Evolutionary conservation across 1,140 invertebrate species (phyloP).

Genomic region (Eumeta japonica): DNA sequence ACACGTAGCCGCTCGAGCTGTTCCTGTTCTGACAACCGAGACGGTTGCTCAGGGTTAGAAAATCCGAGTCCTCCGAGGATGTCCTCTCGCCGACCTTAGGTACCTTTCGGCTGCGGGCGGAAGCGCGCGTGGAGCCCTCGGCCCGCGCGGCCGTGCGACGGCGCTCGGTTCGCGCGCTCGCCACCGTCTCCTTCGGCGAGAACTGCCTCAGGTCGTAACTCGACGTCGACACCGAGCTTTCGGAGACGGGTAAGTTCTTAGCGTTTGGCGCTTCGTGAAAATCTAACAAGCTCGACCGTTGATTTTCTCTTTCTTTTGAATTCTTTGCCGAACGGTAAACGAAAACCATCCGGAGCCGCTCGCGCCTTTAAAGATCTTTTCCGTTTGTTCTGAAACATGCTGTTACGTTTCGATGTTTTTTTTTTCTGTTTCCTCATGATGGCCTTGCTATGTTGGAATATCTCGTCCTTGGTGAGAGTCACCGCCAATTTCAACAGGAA

Average conservation of each 20-base stretch:
- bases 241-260: constrained; percentile 58
- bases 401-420: constrained; percentile 59
- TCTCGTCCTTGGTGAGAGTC: constrained; percentile 84
- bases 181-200: constrained; percentile 52
- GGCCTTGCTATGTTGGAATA: constrained; percentile 83
- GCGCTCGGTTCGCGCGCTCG: constrained; percentile 31
- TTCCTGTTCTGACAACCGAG: constrained; percentile 64
- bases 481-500: constrained; percentile 82
- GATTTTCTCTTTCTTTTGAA: constrained; percentile 46
- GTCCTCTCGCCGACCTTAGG: constrained; percentile 37
- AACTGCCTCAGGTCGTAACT: constrained; percentile 62
- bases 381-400: constrained; percentile 53
- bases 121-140: constrained; percentile 29
- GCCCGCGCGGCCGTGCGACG: constrained; percentile 43
- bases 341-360: constrained; percentile 57
- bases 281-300: constrained; percentile 27
- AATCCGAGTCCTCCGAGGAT: constrained; percentile 68
- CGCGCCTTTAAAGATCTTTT: constrained; percentile 58
- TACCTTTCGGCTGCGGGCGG: constrained; percentile 40
- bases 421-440: constrained; percentile 84
- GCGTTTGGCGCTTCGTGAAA: constrained; percentile 32
- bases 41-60: constrained; percentile 57
- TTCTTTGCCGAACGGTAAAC: constrained; percentile 57
- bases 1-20: constrained; percentile 74
- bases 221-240: constrained; percentile 60